Percentiles rank a stretch among this genome's conserved stretches.
phyloP scores from a whole-genome alignment of 2,113 vertebrate genomes.

The Sapayoa aenigma region DNA sequence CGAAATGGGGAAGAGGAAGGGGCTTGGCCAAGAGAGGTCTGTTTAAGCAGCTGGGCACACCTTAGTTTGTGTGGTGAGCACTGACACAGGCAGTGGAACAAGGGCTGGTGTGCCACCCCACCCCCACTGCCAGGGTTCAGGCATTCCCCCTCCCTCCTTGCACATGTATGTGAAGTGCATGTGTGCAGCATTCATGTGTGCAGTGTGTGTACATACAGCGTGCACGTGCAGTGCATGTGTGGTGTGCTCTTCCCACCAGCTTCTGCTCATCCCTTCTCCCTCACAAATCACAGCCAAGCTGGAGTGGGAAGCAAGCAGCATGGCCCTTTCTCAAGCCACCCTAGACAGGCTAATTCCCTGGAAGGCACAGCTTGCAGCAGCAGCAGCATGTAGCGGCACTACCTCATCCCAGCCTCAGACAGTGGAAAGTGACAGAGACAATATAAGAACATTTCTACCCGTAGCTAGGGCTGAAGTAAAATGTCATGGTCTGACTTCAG shows the following conservation, averaged over 20 bases:
- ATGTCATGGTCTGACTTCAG: background rate
- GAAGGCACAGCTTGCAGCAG: background rate
- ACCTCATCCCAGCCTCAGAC: too few species aligned
- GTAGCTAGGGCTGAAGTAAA: background rate
- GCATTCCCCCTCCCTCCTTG: accelerated
- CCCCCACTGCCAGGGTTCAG: background rate
- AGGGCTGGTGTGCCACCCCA: background rate
- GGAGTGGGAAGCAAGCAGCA: background rate
- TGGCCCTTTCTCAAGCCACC: background rate
- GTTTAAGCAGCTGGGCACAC: background rate
- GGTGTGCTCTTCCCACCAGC: background rate
- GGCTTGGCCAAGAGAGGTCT: background rate
- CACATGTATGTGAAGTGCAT: too few species aligned
- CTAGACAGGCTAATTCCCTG: background rate
- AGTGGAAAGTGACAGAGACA: background rate
- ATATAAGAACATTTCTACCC: background rate
- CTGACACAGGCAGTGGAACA: too few species aligned
- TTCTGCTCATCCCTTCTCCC: background rate
- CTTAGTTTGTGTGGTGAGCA: accelerated
- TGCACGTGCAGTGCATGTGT: too few species aligned
- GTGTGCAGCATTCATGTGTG: background rate
- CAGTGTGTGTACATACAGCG: accelerated
- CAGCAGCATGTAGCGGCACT: background rate
- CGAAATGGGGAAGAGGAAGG: background rate
- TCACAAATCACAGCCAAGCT: background rate